These are phyloP conservation scores for Epistrophe eligans DNA, from an alignment of 2,888 invertebrate genomes.

Conservation along the genomic window DNA sequence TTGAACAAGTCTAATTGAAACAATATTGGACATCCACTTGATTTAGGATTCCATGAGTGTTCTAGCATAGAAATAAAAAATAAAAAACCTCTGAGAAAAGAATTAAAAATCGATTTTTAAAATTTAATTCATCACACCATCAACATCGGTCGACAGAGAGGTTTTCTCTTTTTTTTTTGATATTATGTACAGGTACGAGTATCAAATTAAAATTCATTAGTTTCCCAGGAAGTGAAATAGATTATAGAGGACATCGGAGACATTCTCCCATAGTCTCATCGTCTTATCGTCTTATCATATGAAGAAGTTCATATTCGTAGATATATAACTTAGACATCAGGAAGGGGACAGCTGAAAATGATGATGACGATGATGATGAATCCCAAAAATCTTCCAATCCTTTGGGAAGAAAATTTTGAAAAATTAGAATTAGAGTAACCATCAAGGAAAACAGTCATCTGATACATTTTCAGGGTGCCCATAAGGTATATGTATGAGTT, in stretches of 20 bases:
- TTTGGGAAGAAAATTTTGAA: slow-evolving; percentile 15
- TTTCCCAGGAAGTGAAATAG: slow-evolving; percentile 65
- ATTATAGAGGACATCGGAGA: slow-evolving; percentile 51
- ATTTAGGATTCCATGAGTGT: slow-evolving; percentile 46
- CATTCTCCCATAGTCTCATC: slow-evolving; percentile 50
- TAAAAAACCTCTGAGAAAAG: slow-evolving; percentile 8
- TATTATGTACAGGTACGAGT: neutral
- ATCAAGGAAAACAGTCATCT: slow-evolving; percentile 55
- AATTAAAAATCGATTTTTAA: slow-evolving; percentile 33
- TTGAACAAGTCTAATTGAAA: slow-evolving; percentile 35
- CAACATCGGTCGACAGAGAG: neutral
- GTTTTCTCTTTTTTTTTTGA: neutral
- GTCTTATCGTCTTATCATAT: slow-evolving; percentile 30
- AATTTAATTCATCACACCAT: neutral
- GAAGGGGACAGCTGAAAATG: slow-evolving; percentile 53
- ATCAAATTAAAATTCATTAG: slow-evolving; percentile 63
- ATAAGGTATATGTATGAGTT: slow-evolving; percentile 51
- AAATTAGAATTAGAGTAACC: slow-evolving; percentile 56
- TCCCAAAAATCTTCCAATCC: slow-evolving; percentile 31
- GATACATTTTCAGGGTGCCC: slow-evolving; percentile 64
- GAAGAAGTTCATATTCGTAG: neutral
- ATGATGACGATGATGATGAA: slow-evolving; percentile 58
- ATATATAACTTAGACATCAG: neutral
- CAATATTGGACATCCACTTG: neutral
- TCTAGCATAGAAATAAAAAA: no score